Base-by-base conservation (phyloP, 2,797 vertebrate species). In the Acipenser ruthenus region DNA sequence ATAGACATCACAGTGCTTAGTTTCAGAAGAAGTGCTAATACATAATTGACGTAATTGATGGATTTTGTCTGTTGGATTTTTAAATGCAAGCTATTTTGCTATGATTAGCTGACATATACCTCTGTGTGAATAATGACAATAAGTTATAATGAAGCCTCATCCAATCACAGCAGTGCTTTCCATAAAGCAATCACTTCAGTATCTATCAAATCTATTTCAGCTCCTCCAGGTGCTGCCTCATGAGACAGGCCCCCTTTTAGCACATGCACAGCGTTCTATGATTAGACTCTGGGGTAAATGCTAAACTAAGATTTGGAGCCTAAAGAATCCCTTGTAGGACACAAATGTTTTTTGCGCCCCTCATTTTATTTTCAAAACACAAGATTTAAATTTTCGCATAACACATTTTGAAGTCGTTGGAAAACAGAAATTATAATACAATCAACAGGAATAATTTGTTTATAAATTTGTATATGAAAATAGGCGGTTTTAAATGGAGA, bases 11-110 rank as follows among this genome's bases (percentile, higher is more conserved):
- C 78, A 70, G 78, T 84, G 84, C 85, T 79, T 86, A 86, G 89
- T 87, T 83, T 79, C 82, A 77, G 77, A 82, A 85, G 83, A 90
- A 85, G 87, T 92, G 88, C 87, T 87, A 88, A 87, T 87, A 87
- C 83, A 84, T 94, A 95, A 94, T 92, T 94, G 93, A 92, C 88
- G 84, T 93, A 93, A 93, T 92, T 88, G 89, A 92, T 90, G 88
- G 89, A 87, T 91, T 87, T 82, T 88, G 88, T 88, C 90, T 89
- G 89, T 87, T 86, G 88, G 89, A 81, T 88, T 93, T 93, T 90
- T 89, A 91, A 90, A 87, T 86, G 82, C 82, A 74, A 78, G 83
- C 87, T 87, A 89, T 90, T 91, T 88, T 79, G 83, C 86, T 81
- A 86, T 85, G 89, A 90, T 91, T 92, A 91, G 84, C 85, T 87